Evolutionary conservation across 2,888 invertebrate species (phyloP).

Genomic region (Cataglyphis albicans): DNA sequence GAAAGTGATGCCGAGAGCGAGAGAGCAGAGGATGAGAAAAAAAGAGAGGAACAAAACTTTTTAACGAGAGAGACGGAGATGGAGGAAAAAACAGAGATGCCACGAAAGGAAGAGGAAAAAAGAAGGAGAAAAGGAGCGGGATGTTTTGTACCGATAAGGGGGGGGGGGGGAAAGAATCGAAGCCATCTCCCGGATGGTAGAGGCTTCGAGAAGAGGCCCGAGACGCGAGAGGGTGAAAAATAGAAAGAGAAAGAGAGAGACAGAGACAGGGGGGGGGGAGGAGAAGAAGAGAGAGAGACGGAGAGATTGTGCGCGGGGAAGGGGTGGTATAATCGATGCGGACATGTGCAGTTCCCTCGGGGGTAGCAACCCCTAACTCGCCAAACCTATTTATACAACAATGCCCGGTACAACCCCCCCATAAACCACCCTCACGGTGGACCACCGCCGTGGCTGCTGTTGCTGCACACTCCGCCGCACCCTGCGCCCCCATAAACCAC

Average conservation of each 20-base stretch:
- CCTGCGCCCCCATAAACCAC: conserved; percentile 57
- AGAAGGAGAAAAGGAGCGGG: conserved; percentile 51
- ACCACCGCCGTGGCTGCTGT: conserved; percentile 81
- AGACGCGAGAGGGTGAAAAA: conserved; percentile 64
- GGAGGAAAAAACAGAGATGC: conserved; percentile 3
- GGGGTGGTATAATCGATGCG: conserved; percentile 85
- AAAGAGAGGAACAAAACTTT: conserved; percentile 26
- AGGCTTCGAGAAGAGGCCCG: conserved; percentile 71
- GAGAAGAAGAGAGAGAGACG: conserved; percentile 52
- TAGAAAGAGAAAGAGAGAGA: conserved; percentile 43
- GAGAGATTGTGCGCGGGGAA: conserved; percentile 61
- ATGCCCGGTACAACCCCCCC: conserved; percentile 83
- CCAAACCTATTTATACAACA: conserved; percentile 86
- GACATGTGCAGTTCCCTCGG: conserved; percentile 86
- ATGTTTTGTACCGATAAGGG: conserved; percentile 66
- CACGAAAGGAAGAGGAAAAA: conserved; percentile 39
- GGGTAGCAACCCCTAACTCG: conserved; percentile 86
- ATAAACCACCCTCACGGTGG: conserved; percentile 83
- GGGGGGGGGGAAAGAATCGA: conserved; percentile 71
- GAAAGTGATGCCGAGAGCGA: conserved; percentile 42
- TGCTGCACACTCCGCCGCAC: conserved; percentile 73
- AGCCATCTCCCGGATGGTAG: conserved; percentile 69
- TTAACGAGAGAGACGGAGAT: conserved; percentile 28
- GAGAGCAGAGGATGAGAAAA: conserved; percentile 33
- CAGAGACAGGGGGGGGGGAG: conserved; percentile 18